Percentiles rank a stretch among this genome's conserved stretches.
phyloP scores from a whole-genome alignment of 2,113 vertebrate species.

The Myrmecobius fasciatus region DNA sequence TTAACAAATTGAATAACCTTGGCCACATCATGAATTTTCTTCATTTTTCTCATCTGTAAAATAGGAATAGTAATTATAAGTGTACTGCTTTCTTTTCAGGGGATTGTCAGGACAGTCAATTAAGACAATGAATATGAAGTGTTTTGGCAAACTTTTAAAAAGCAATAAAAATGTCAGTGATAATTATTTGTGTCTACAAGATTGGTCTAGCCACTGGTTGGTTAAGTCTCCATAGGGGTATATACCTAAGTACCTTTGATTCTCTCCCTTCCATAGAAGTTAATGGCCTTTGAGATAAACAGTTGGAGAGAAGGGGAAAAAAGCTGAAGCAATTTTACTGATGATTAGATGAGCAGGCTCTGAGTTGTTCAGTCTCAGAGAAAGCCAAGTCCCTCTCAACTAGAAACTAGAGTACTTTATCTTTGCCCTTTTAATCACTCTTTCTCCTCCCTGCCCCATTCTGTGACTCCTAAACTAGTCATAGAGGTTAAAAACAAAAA shows the following conservation, averaged over 20 bases:
- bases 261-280: background rate
- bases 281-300: background rate
- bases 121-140: background rate
- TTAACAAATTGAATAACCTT: background rate
- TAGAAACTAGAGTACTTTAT: background rate
- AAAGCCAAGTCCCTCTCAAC: background rate
- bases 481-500: background rate
- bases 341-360: background rate
- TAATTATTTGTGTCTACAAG: background rate
- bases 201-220: background rate
- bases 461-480: background rate
- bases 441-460: background rate
- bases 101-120: background rate
- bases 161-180: background rate
- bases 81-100: background rate
- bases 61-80: background rate
- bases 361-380: background rate
- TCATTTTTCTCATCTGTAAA: background rate
- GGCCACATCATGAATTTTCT: background rate
- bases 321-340: background rate
- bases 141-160: background rate
- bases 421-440: background rate
- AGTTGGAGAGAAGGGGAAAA: background rate
- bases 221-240: background rate
- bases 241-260: background rate